Percentiles rank a stretch among this genome's conserved stretches.
These are phyloP conservation scores for Bergia puertoricense DNA, from an alignment of 92 coral and sea anemone genomes.

Conservation along the genomic window DNA sequence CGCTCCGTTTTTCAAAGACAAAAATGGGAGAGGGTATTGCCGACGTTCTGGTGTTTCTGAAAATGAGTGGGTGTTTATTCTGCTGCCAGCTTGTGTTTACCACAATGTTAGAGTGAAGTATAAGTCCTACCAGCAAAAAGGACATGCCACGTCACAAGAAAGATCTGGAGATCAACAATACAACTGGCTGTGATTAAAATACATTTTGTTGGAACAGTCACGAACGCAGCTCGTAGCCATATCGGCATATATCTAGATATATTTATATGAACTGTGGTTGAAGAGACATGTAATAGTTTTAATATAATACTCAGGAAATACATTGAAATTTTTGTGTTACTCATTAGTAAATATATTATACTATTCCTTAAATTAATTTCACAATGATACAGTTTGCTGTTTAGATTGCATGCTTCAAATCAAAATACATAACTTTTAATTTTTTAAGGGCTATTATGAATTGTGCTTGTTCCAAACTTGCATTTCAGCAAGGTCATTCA, in stretches of 20 bases:
- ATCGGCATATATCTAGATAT: too few species aligned
- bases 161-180: neutral
- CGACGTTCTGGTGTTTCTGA: conserved; percentile 10
- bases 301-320: neutral
- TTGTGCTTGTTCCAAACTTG: neutral
- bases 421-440: too few species aligned
- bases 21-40: conserved; percentile 13
- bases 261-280: neutral
- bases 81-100: conserved; percentile 42
- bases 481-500: neutral
- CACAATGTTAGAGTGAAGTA: neutral
- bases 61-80: neutral
- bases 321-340: neutral
- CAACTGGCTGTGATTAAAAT: neutral
- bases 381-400: neutral
- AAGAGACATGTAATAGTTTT: neutral
- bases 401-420: neutral
- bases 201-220: too few species aligned
- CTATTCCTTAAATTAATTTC: neutral
- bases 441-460: too few species aligned
- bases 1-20: conserved; percentile 1
- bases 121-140: neutral
- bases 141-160: neutral
- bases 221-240: neutral
- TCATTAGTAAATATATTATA: too few species aligned